phyloP scores from a whole-genome alignment of 2,888 invertebrate genomes.

The Xylota segnis region DNA sequence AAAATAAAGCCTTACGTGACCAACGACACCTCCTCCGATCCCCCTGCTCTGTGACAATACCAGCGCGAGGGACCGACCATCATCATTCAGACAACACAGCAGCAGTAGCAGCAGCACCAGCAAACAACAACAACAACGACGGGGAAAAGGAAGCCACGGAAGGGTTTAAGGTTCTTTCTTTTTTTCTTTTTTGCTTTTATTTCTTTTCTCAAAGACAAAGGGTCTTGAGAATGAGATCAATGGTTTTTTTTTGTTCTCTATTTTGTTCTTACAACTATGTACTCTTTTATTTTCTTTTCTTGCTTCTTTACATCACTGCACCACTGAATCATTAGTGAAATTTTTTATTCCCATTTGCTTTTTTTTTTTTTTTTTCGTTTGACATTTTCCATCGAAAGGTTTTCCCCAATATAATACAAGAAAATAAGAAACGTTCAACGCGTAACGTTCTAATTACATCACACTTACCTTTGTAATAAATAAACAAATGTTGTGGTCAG shows the following conservation, averaged over 20 bases:
- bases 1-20: constrained; percentile 76
- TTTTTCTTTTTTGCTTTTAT: too few species aligned
- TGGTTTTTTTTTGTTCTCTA: constrained; percentile 1
- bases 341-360: constrained; percentile 12
- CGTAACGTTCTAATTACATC: constrained; percentile 70
- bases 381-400: constrained; percentile 77
- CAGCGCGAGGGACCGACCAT: constrained; percentile 16
- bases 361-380: constrained; percentile 51
- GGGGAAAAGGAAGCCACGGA: constrained; percentile 50
- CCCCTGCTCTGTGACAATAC: constrained; percentile 28
- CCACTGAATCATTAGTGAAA: constrained; percentile 75
- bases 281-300: constrained; percentile 37
- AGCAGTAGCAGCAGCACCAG: constrained; percentile 50
- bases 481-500: constrained; percentile 70
- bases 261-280: background rate
- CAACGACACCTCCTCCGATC: constrained; percentile 48
- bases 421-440: constrained; percentile 42
- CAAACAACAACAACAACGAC: constrained; percentile 35
- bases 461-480: constrained; percentile 75
- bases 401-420: constrained; percentile 62
- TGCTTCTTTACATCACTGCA: constrained; percentile 76
- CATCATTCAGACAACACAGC: constrained; percentile 36
- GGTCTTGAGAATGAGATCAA: constrained; percentile 56
- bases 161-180: constrained; percentile 41
- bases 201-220: constrained; percentile 42